These are phyloP conservation scores for Hippoglossus hippoglossus DNA, from an alignment of 2,797 vertebrate species.

Conservation along the genomic window DNA sequence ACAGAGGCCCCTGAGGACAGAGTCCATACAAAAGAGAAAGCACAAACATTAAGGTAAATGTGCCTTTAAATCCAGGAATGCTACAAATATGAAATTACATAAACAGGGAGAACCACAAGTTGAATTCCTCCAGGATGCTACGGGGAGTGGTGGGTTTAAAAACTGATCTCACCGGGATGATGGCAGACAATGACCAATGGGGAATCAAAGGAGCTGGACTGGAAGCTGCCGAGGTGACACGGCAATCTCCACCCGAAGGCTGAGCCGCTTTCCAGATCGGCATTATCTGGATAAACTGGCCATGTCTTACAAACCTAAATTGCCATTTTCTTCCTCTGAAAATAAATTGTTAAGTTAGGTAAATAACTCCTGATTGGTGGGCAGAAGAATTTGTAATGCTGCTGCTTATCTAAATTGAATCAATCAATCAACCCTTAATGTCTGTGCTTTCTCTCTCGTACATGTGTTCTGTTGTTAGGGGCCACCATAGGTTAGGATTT, in stretches of 20 bases:
- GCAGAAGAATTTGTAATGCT: not conserved
- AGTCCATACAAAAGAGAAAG: not conserved
- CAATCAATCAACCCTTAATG: not conserved
- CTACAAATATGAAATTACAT: not conserved
- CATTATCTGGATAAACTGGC: not conserved
- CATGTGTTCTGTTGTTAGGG: not conserved
- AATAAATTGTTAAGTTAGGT: too few relatives aligned
- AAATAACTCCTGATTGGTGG: not conserved
- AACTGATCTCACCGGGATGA: not conserved
- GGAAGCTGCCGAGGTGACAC: not conserved
- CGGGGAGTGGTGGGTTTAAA: not conserved
- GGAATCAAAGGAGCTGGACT: not conserved
- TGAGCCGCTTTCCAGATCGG: not conserved
- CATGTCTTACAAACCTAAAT: not conserved
- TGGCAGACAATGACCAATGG: not conserved
- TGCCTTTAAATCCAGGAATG: not conserved
- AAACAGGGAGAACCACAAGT: not conserved
- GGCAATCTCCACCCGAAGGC: too few relatives aligned
- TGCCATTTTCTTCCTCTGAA: too few relatives aligned
- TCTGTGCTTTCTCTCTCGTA: not conserved
- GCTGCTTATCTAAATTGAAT: not conserved
- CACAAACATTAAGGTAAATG: not conserved
- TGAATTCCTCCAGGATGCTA: not conserved
- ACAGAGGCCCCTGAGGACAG: not conserved
- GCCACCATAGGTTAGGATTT: slow-evolving; percentile 24